Base-by-base conservation (phyloP, 2,113 vertebrate species). In the Corynorhinus townsendii region DNA sequence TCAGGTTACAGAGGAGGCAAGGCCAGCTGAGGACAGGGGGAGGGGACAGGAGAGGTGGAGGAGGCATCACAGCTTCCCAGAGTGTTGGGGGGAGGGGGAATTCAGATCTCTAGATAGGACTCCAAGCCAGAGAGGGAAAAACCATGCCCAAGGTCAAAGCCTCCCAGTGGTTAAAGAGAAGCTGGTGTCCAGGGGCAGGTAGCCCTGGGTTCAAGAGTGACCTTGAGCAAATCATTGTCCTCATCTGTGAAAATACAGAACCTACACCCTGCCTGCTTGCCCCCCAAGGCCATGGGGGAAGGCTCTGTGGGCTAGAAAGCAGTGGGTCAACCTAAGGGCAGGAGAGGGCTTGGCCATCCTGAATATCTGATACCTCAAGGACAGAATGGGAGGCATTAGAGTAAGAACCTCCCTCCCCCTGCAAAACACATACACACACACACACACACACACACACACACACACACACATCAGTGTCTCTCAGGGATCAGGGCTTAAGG, bases 11-110 rank as follows among this genome's bases (percentile, higher is more conserved):
- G 80, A 96, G 92, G 81, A 95, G 94, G 94, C 90, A 72, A 96
- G 97, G 96, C 96, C 96, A 97, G 95, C 94, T 94, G 96, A 97
- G 97, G 97, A 97, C 96, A 97, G 96, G 85, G 71, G 88, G 91
- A 96, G 87, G 96, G 96, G 92, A 89, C 62, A 69, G 71, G 11
- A 76, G 71, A 62, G 59, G 83, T 87, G 64, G 72, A 90, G 95
- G 54, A 86, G 54, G 91, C 81, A 19, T 45, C 75, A 47, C 14
- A 52, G 90, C 94, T 91, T 96, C 89, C 90, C 96, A 95, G 88
- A 86, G 86, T 73, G 15, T 47, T 93, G 91, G 47, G 56, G 56
- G 94, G 82, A 90, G 94, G 93, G 93, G 56, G 45, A 96, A 91
- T 62, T 45, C 14, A 0, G 88, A 52, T 87, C 84, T 71, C 62